Percentiles rank a stretch among this genome's conserved stretches.
Conservation (phyloP, 2,888 invertebrate species). For the Mimachlamys varia region DNA sequence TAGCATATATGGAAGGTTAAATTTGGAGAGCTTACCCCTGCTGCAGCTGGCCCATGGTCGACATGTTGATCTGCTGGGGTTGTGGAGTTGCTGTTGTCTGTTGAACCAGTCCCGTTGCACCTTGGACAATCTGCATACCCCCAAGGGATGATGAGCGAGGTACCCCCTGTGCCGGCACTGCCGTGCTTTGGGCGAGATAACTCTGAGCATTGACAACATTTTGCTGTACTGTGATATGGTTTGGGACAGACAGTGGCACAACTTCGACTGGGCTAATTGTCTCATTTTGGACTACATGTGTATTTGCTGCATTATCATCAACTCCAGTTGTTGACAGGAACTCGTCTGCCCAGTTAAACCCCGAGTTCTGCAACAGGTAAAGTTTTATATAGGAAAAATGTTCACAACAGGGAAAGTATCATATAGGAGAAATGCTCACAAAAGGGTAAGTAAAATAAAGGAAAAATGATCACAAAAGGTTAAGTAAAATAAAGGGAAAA, state of each 20-base stretch:
- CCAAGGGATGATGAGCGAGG: not conserved
- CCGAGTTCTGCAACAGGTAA: conserved; percentile 44
- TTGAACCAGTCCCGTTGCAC: conserved; percentile 40
- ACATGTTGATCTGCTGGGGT: conserved; percentile 44
- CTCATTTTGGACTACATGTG: conserved; percentile 26
- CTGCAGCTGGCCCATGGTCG: not conserved
- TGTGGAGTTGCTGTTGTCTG: conserved; percentile 37
- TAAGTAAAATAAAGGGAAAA: no score
- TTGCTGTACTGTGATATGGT: conserved; percentile 36
- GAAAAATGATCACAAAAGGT: no score
- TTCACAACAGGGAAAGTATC: no score
- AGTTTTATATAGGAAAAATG: not conserved
- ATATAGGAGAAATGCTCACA: no score
- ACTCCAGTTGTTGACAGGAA: conserved; percentile 62
- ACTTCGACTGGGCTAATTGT: conserved; percentile 38
- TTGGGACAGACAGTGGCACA: conserved; percentile 39
- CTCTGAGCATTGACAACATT: conserved; percentile 6
- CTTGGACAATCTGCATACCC: conserved; percentile 46
- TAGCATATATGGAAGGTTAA: no score
- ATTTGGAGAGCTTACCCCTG: not conserved
- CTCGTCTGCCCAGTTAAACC: conserved; percentile 71
- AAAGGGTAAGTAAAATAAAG: no score
- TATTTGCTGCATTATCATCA: conserved; percentile 32
- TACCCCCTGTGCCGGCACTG: not conserved
- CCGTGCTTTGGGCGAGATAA: conserved; percentile 36